Conservation (phyloP, 2,797 vertebrate species). For the Numenius phaeopus region DNA sequence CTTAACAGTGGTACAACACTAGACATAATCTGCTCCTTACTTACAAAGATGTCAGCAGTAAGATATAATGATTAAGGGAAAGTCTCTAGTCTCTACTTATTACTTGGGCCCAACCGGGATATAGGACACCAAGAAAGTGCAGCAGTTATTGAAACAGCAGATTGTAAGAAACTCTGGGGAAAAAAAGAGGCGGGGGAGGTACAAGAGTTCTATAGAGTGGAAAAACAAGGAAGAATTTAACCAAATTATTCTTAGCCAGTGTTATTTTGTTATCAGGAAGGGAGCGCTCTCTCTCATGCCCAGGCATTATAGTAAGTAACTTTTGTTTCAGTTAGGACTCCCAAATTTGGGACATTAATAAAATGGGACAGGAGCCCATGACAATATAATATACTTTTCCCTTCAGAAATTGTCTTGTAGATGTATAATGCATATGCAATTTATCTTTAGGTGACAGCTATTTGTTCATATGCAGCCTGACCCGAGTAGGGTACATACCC, state of each 20-base stretch:
- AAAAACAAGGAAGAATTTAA: background rate
- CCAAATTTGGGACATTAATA: background rate
- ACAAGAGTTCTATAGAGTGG: background rate
- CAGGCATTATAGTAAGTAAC: background rate
- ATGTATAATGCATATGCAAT: background rate
- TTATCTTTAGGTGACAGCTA: background rate
- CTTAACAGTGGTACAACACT: background rate
- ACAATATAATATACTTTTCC: background rate
- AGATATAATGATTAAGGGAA: background rate
- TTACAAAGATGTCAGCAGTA: background rate
- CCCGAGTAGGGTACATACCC: background rate
- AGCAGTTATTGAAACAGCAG: background rate
- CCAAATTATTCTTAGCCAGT: background rate
- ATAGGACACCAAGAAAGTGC: background rate
- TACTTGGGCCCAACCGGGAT: background rate
- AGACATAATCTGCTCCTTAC: background rate
- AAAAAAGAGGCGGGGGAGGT: background rate
- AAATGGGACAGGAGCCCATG: background rate
- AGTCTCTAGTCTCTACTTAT: background rate
- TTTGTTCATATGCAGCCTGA: background rate
- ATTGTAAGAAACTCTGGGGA: background rate
- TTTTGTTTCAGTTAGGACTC: background rate
- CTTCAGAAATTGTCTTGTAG: background rate
- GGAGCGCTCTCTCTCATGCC: accelerated
- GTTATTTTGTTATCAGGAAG: background rate